Base-by-base conservation (phyloP, 2,888 invertebrate genomes). In the Agriopis leucophaearia region DNA sequence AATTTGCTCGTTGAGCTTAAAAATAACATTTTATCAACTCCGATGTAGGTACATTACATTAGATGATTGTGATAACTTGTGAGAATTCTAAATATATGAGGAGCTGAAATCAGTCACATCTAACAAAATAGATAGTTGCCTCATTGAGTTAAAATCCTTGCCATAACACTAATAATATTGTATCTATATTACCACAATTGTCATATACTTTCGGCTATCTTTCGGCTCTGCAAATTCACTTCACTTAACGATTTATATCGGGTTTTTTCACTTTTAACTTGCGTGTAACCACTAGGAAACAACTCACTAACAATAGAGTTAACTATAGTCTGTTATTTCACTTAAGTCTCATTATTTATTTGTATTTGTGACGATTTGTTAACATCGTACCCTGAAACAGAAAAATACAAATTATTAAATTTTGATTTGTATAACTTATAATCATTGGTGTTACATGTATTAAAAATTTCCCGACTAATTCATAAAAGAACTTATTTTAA, bases 361-460 rank as follows among this genome's bases (percentile, higher is more conserved):
- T 71, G 66, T 79, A 67, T 69, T 77, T 79, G 76, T 71, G 81
- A 75, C 78, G 80, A 76, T 75, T 83, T 77, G 77, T 84, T 81
- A 76, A 85, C 78, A 77, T 81, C 77, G 75, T 83, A 74, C 72
- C 81, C 89, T 89, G 86, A 73, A 88, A 85, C 9, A 73, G 35
- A 52, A 36, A 38, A 54, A 47, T 10, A 47, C 18, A 1, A 10
- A 2, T 47, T 10, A n/a, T n/a, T 18, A 12, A 18, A 12, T 10
- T 8, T 16, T 8, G 16, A 1, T 16, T 1, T 47, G 9, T 6
- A 0, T 44, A 7, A 1, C 13, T 1, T n/a, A 13, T 12, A 8
- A n/a, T 44, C 6, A 27, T 27, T 27, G 27, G 5, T 27, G 27
- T 1, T 27, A 27, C 18, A 27, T 27, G 18, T 27, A 27, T 27